phyloP scores from a whole-genome alignment of 1,140 invertebrate species.

The Drosophila chauvacae region DNA sequence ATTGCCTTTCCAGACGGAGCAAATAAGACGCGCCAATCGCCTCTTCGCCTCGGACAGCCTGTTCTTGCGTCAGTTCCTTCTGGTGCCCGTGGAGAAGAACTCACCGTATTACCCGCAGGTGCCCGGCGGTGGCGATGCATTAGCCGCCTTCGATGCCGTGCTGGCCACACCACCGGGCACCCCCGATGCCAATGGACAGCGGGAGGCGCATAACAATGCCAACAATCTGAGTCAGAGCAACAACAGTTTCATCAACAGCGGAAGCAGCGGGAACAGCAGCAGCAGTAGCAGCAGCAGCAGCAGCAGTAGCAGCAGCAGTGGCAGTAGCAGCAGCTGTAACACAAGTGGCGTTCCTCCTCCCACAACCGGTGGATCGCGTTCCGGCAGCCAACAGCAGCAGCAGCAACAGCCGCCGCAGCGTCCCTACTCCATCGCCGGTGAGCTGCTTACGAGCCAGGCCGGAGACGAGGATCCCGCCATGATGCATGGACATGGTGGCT shows the following conservation, averaged over 20 bases:
- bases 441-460: slow-evolving; percentile 65
- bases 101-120: slow-evolving; percentile 86
- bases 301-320: slow-evolving; percentile 46
- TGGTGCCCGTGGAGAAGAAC: slow-evolving; percentile 90
- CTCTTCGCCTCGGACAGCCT: slow-evolving; percentile 95
- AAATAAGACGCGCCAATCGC: slow-evolving; percentile 94
- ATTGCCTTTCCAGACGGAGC: slow-evolving; percentile 90
- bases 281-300: slow-evolving; percentile 58
- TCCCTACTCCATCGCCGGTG: slow-evolving; percentile 86
- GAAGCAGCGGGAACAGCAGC: slow-evolving; percentile 57
- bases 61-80: slow-evolving; percentile 91
- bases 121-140: slow-evolving; percentile 45
- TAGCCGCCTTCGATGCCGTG: slow-evolving; percentile 50
- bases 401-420: slow-evolving; percentile 52
- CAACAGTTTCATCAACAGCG: slow-evolving; percentile 56
- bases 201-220: slow-evolving; percentile 66
- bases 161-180: slow-evolving; percentile 63
- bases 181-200: slow-evolving; percentile 67
- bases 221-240: slow-evolving; percentile 58
- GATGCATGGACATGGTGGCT: slow-evolving; percentile 60
- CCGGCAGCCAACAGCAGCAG: slow-evolving; percentile 15
- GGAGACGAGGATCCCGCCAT: slow-evolving; percentile 66
- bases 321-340: slow-evolving; percentile 64
- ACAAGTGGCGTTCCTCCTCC: slow-evolving; percentile 52
- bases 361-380: slow-evolving; percentile 35